Evolutionary conservation across 2,888 invertebrate species (phyloP), one percentile per base, ranked within the genome.

Genomic region (Adelognathus sp.): DNA sequence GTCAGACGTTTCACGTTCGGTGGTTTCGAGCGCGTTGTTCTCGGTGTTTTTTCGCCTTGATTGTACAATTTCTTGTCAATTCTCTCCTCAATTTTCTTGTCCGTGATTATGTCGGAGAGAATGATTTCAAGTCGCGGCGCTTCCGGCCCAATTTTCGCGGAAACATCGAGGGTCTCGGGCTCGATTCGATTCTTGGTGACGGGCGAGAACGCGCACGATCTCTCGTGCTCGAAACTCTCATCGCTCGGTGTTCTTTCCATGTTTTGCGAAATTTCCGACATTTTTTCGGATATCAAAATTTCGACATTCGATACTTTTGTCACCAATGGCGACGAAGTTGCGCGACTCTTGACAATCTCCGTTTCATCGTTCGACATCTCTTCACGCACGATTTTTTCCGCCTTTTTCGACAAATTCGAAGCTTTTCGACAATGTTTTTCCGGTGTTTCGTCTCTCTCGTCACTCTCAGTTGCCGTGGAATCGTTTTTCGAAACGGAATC

Each of bases 211-310:
- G 78, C 71, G 58, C 69, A 63, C 6, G 78, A 61, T 60, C 76
- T 63, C n/a, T 81, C 76, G 44, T 81, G 67, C n/a, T 80, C 81
- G 61, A 71, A 58, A 66, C 71, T 82, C 24, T 79, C 77, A 66
- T 81, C 79, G 46, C 74, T 76, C 29, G 58, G 73, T 2, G 78
- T 74, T 52, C 76, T 70, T 18, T 80, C 81, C 67, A 80, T 69
- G 4, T 31, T 74, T 46, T 63, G 27, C 9, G 80, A 76, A 0
- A 82, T 67, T 21, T 76, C 80, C 1, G 82, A 79, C 74, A 74
- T 80, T 61, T 82, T 82, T 11, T 80, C 80, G 5, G 73, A 80
- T 1, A 77, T 76, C 1, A 79, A 6, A 18, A 73, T 70, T 14
- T 81, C 81, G 6, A 77, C 69, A 36, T 75, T 76, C 1, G 74